Percentiles rank a stretch among this genome's conserved stretches.
phyloP scores from a whole-genome alignment of 2,797 vertebrate genomes.

The Acanthiza pusilla region DNA sequence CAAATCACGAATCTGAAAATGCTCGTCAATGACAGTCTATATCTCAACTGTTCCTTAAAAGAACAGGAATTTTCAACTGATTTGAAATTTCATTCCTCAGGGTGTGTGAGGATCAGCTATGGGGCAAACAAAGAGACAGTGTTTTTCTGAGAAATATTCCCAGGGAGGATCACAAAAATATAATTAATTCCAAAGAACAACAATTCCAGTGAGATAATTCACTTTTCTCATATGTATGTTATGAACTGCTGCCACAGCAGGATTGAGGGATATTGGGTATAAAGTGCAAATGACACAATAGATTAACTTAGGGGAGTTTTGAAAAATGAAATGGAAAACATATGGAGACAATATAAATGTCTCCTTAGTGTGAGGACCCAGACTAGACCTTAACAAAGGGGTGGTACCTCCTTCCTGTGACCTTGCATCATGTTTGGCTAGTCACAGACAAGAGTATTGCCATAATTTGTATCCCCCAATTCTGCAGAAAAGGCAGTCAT shows the following conservation, averaged over 20 bases:
- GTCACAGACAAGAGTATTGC: not conserved
- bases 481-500: not conserved
- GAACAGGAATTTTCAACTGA: not conserved
- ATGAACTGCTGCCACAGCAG: not conserved
- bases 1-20: not conserved
- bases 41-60: not conserved
- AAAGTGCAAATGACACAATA: not conserved
- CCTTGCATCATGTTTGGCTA: not conserved
- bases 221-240: not conserved
- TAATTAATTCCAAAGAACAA: not conserved
- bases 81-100: not conserved
- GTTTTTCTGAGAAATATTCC: not conserved
- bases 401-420: not conserved
- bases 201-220: not conserved
- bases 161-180: not conserved
- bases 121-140: not conserved
- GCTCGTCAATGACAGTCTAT: not conserved
- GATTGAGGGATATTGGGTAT: not conserved
- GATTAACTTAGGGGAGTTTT: not conserved
- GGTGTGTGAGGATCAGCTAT: not conserved
- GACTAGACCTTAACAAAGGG: not conserved
- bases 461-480: not conserved
- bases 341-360: not conserved
- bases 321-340: not conserved
- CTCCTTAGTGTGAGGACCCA: not conserved